Evolutionary conservation across 2,888 invertebrate species (phyloP).

Genomic region (Pogonocherus hispidulus): DNA sequence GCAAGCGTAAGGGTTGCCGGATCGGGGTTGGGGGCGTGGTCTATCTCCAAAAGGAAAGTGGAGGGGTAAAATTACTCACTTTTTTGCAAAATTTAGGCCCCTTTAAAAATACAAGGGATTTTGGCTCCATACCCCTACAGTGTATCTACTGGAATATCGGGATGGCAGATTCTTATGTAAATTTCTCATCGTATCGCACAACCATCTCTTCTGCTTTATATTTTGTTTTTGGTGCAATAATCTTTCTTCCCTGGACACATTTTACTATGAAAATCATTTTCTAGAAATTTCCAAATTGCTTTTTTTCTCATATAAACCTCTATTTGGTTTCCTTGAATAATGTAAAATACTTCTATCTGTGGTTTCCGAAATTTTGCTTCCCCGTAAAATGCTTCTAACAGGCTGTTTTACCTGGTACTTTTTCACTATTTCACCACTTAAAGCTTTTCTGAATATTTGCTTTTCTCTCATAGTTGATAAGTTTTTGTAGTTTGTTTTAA

Average conservation of each 20-base stretch:
- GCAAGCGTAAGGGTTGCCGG: no score
- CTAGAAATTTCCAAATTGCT: slow-evolving; percentile 4
- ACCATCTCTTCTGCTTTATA: slow-evolving; percentile 10
- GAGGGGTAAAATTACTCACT: no score
- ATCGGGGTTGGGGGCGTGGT: no score
- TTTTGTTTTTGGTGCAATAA: neutral
- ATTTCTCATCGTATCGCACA: slow-evolving; percentile 16
- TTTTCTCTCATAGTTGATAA: slow-evolving; percentile 3
- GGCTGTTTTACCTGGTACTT: slow-evolving; percentile 4
- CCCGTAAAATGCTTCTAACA: neutral
- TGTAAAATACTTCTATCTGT: slow-evolving; percentile 2
- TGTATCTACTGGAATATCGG: no score
- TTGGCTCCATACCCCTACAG: no score
- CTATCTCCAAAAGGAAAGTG: no score
- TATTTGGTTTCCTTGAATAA: slow-evolving; percentile 6
- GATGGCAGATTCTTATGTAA: slow-evolving; percentile 18
- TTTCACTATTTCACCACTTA: slow-evolving; percentile 15
- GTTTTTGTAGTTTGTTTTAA: slow-evolving; percentile 10
- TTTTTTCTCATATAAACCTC: slow-evolving; percentile 3
- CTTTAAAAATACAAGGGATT: no score
- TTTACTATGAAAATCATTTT: neutral
- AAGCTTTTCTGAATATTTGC: slow-evolving; percentile 10
- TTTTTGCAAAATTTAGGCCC: no score
- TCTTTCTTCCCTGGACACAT: slow-evolving; percentile 6
- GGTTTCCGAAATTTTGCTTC: slow-evolving; percentile 2